phyloP scores from a whole-genome alignment of 2,888 invertebrate species.

The Machimus rusticus region DNA sequence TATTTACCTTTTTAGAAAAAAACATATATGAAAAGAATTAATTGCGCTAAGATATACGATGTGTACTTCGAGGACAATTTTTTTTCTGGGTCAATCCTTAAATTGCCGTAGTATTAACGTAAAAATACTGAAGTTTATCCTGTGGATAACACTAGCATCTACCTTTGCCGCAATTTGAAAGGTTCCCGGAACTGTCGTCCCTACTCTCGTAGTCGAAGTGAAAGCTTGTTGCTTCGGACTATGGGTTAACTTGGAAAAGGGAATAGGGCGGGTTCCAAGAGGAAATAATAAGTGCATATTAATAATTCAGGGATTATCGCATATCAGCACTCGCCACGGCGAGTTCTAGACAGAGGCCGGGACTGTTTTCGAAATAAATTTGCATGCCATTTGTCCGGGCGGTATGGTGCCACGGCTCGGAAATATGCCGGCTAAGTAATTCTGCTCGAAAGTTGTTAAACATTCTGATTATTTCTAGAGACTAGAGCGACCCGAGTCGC shows the following conservation, averaged over 20 bases:
- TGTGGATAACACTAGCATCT: neutral
- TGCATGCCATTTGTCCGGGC: neutral
- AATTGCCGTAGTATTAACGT: neutral
- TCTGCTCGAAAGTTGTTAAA: neutral
- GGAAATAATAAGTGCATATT: neutral
- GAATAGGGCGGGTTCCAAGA: neutral
- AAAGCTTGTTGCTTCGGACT: neutral
- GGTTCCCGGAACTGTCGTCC: neutral
- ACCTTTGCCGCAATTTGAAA: neutral
- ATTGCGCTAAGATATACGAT: too few relatives aligned
- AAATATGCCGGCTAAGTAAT: neutral
- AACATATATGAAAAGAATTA: too few relatives aligned
- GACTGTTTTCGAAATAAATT: constrained; percentile 3
- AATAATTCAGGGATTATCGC: neutral
- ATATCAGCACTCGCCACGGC: neutral
- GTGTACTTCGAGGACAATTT: too few relatives aligned
- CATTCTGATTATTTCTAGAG: neutral
- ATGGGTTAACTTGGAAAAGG: neutral
- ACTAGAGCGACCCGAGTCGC: neutral
- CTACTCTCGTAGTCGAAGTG: neutral
- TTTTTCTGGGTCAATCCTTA: too few relatives aligned
- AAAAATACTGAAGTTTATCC: neutral
- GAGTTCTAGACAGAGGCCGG: neutral
- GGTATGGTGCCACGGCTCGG: neutral
- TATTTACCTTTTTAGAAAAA: too few relatives aligned